Conservation (phyloP, 2,888 invertebrate species). For the Leptinotarsa peninsularis region DNA sequence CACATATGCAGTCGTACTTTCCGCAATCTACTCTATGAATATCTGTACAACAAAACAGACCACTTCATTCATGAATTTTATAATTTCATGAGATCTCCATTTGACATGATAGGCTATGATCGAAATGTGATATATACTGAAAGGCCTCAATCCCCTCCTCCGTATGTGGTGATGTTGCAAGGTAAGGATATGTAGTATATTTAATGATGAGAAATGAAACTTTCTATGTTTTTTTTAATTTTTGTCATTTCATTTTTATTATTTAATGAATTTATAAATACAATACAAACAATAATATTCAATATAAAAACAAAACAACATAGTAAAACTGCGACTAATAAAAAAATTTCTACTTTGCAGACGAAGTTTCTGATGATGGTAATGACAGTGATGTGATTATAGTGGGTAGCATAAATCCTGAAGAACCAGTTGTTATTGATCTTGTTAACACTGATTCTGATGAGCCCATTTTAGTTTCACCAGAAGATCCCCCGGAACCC, state of each 20-base stretch:
- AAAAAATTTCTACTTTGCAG: constrained; percentile 41
- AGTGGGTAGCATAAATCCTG: constrained; percentile 52
- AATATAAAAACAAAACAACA: too few relatives aligned
- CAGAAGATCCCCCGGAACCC: constrained; percentile 41
- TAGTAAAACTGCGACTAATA: too few relatives aligned
- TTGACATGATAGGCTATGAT: constrained; percentile 87
- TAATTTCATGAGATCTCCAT: constrained; percentile 87
- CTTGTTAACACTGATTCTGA: constrained; percentile 57
- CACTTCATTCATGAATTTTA: constrained; percentile 93
- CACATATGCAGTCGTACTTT: constrained; percentile 79
- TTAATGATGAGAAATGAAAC: not conserved
- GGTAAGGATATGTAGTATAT: constrained; percentile 22
- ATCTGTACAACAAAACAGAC: constrained; percentile 78
- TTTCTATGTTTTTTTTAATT: too few relatives aligned
- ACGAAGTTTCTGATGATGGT: constrained; percentile 58
- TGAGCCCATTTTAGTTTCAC: constrained; percentile 57
- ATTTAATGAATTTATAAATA: too few relatives aligned
- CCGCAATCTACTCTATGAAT: constrained; percentile 75
- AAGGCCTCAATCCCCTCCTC: constrained; percentile 47
- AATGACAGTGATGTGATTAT: constrained; percentile 63
- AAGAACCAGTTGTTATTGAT: constrained; percentile 56
- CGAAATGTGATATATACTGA: constrained; percentile 76
- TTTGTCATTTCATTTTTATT: too few relatives aligned
- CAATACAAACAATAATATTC: too few relatives aligned
- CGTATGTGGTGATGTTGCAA: constrained; percentile 41